Evolutionary conservation across 1,140 invertebrate species (phyloP).

Genomic region (Eulimnadia texana): DNA sequence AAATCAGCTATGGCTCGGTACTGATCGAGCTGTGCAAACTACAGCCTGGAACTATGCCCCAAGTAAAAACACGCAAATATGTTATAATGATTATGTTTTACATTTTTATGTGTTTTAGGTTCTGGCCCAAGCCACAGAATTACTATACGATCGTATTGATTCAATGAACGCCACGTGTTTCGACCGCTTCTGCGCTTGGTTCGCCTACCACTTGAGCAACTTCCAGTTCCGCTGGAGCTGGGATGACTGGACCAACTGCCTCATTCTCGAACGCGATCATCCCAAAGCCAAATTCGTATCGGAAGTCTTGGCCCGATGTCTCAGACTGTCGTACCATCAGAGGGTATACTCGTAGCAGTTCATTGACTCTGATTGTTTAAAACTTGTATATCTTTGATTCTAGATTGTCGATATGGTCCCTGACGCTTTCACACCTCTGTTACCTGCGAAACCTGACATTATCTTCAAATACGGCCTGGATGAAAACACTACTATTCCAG

Average conservation of each 20-base stretch:
- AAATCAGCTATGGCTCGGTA: slow-evolving; percentile 89
- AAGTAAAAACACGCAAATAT: slow-evolving; percentile 39
- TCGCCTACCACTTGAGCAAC: slow-evolving; percentile 96
- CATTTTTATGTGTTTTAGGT: slow-evolving; percentile 30
- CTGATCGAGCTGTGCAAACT: slow-evolving; percentile 95
- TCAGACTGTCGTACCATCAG: slow-evolving; percentile 43
- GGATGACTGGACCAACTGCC: slow-evolving; percentile 82
- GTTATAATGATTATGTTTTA: neutral
- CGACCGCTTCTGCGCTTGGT: slow-evolving; percentile 95
- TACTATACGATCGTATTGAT: slow-evolving; percentile 88
- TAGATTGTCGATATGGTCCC: slow-evolving; percentile 84
- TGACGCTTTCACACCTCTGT: slow-evolving; percentile 61
- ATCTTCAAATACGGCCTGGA: slow-evolving; percentile 69
- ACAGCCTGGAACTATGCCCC: slow-evolving; percentile 90
- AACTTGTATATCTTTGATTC: slow-evolving; percentile 71
- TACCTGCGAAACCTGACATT: slow-evolving; percentile 62
- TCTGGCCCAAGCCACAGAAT: slow-evolving; percentile 91
- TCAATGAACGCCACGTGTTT: slow-evolving; percentile 94
- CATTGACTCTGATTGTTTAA: slow-evolving; percentile 15
- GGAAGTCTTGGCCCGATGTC: slow-evolving; percentile 56
- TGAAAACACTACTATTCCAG: slow-evolving; percentile 34
- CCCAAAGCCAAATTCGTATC: slow-evolving; percentile 91
- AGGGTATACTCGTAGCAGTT: neutral
- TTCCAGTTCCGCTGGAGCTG: slow-evolving; percentile 98
- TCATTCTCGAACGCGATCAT: slow-evolving; percentile 72